Evolutionary conservation across 2,888 invertebrate species (phyloP), one percentile per base, ranked within the genome.

Genomic region (Conomelus anceps): DNA sequence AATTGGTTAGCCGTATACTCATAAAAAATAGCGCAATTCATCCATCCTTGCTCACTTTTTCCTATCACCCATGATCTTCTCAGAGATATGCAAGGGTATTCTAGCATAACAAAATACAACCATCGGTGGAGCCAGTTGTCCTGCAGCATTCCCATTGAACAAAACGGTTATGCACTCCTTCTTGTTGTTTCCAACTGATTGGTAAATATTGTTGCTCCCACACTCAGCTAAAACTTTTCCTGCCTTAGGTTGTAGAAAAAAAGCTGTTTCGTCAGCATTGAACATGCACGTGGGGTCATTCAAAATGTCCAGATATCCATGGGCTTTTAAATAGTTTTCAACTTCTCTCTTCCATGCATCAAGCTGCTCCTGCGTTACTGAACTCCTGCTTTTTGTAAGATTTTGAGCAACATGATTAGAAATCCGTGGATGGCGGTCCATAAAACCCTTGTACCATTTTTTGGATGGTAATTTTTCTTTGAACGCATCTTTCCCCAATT

Each of bases 11-110:
- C 91, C 4, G 93, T 92, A 90, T 92, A 93, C 92, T 93, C 93
- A 90, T 91, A 93, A 91, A 94, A 93, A 3, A 92, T 92, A 91
- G 92, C 92, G 0, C 92, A 91, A 20, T 92, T 93, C 93, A 93
- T 94, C 94, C 93, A 93, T 17, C 93, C 93, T 87, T 91, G 92
- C 20, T 93, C 93, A 1, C 93, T 92, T 90, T 92, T 92, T 89
- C 93, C 93, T 22, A 93, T 89, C 29, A 92, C 92, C 93, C 93
- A 93, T 17, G 90, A 29, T n/a, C 85, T 91, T 86, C 90, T 84
- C 9, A 91, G 90, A 24, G 92, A 89, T 87, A 89, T 89, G 88
- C 89, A 88, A 20, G 92, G 92, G 11, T 23, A 93, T 91, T 85
- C 92, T 91, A 90, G 92, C 90, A 90, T 93, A 92, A 26, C 91